These are phyloP conservation scores for Machimus rusticus DNA, from an alignment of 2,888 invertebrate species.

Conservation along the genomic window DNA sequence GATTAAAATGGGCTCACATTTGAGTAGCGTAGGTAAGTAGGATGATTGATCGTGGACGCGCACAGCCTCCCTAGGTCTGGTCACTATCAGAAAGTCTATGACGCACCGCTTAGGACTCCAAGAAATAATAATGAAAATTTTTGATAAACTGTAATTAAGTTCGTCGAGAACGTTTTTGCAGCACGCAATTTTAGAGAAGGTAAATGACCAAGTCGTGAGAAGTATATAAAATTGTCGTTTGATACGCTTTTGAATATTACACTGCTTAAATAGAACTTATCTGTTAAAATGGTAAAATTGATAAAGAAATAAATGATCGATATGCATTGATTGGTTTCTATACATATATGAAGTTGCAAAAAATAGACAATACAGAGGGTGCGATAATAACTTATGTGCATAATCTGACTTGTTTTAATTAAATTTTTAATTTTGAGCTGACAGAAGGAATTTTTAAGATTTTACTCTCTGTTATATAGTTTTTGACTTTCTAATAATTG, in stretches of 20 bases:
- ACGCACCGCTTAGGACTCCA: neutral
- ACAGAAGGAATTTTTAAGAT: no score
- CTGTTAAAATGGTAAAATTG: neutral
- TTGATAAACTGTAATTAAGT: neutral
- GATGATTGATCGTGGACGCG: conserved; percentile 3
- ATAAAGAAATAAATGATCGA: neutral
- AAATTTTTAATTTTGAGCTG: no score
- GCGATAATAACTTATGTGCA: neutral
- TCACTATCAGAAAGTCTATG: neutral
- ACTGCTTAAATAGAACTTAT: neutral
- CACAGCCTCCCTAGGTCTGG: neutral
- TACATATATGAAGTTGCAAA: neutral
- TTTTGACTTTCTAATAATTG: no score
- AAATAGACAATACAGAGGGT: neutral
- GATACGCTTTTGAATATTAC: neutral
- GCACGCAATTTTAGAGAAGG: neutral
- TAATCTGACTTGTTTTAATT: no score
- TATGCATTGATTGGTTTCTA: neutral
- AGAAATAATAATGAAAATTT: neutral
- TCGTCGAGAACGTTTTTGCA: neutral
- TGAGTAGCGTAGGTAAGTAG: neutral
- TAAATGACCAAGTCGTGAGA: neutral
- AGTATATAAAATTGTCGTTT: neutral
- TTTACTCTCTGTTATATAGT: no score
- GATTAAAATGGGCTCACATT: neutral